phyloP scores from a whole-genome alignment of 2,113 vertebrate species.

The Sarotherodon lohbergeri region DNA sequence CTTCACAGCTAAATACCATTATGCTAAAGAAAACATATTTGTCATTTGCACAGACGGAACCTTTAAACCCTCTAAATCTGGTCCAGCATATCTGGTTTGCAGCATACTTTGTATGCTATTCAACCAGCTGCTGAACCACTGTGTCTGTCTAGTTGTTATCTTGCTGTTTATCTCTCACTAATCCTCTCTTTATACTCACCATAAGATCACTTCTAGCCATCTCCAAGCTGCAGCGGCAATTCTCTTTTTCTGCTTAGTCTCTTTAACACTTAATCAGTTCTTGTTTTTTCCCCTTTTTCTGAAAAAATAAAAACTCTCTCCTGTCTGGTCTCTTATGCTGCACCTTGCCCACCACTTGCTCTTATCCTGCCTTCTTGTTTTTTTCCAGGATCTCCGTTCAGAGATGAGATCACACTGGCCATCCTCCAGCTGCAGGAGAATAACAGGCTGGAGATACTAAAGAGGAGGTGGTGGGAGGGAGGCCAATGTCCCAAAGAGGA shows the following conservation, averaged over 20 bases:
- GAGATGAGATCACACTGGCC: conserved; percentile 89
- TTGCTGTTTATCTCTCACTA: conserved; percentile 51
- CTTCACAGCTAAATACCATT: neutral
- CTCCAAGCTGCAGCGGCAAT: neutral
- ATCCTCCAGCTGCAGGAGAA: conserved; percentile 92
- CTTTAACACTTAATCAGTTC: neutral
- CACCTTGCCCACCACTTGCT: neutral
- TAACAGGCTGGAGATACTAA: conserved; percentile 89
- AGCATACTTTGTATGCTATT: neutral
- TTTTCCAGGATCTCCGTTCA: conserved; percentile 81
- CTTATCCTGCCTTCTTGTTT: conserved; percentile 23
- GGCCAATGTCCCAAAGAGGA: conserved; percentile 89
- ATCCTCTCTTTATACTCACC: conserved; percentile 51
- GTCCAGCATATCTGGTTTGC: neutral
- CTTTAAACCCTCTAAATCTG: neutral
- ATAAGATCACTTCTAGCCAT: conserved; percentile 30
- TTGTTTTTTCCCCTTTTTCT: neutral
- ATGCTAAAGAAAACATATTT: neutral
- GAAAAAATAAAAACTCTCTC: neutral
- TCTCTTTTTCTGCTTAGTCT: neutral
- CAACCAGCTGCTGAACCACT: conserved; percentile 21
- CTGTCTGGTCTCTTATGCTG: neutral
- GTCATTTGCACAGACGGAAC: neutral
- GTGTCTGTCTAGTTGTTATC: conserved; percentile 42
- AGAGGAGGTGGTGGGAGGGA: conserved; percentile 94